Evolutionary conservation across 2,797 vertebrate species (phyloP).

Genomic region (Cyclura pinguis): DNA sequence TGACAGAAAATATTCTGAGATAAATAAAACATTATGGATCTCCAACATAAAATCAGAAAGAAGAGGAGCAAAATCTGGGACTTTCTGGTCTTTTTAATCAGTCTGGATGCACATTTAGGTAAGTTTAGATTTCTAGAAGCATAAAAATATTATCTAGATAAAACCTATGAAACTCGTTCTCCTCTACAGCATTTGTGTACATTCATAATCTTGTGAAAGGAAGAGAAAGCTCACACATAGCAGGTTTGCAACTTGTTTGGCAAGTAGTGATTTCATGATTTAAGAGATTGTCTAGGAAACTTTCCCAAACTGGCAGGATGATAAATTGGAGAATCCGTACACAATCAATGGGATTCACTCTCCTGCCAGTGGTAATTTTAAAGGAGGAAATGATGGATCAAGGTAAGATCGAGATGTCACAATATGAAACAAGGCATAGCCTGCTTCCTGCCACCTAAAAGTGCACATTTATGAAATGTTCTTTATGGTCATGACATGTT

Average conservation of each 20-base stretch:
- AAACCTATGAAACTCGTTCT: neutral
- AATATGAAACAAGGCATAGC: neutral
- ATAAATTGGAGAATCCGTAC: constrained; percentile 29
- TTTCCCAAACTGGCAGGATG: constrained; percentile 14
- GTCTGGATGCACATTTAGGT: no score
- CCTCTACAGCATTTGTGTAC: neutral
- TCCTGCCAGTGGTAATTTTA: neutral
- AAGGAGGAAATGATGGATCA: constrained; percentile 7
- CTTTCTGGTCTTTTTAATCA: no score
- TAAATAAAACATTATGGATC: no score
- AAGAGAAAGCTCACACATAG: neutral
- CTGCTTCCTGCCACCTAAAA: neutral
- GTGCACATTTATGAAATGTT: neutral
- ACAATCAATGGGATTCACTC: neutral
- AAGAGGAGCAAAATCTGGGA: no score
- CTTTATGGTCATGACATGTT: neutral
- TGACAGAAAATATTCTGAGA: no score
- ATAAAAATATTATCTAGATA: neutral
- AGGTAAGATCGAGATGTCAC: neutral
- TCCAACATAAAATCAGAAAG: no score
- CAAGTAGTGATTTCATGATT: constrained; percentile 16
- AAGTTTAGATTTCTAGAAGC: no score
- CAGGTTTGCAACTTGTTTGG: neutral
- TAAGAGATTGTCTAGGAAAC: constrained; percentile 2
- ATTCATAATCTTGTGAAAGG: neutral